Conservation (phyloP, 2,888 invertebrate species). For the Laothoe populi region DNA sequence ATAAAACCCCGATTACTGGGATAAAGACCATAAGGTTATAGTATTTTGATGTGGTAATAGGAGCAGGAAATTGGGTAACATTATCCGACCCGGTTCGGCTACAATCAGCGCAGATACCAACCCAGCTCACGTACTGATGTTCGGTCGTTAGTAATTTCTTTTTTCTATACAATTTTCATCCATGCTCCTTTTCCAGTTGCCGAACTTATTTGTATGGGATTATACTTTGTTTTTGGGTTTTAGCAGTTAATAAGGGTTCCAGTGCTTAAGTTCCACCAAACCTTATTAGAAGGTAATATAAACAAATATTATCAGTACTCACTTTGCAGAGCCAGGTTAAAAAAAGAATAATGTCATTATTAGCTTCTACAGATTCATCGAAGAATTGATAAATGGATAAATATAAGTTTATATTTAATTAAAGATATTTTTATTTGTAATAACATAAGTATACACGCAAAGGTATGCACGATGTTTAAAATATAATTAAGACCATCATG, state of each 20-base stretch:
- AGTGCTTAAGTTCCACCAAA: background rate
- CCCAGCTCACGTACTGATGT: constrained; percentile 49
- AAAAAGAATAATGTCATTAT: no score
- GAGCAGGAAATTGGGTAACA: constrained; percentile 48
- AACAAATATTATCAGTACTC: no score
- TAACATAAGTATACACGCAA: no score
- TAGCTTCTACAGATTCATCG: no score
- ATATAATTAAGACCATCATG: no score
- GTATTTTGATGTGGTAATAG: constrained; percentile 35
- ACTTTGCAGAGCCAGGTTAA: no score
- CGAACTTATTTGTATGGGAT: constrained; percentile 23
- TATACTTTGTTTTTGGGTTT: constrained; percentile 2
- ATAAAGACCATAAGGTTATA: constrained; percentile 24
- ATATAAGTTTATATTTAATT: no score
- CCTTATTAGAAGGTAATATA: no score
- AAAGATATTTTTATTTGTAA: no score
- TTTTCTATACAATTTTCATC: constrained; percentile 28
- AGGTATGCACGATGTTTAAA: no score
- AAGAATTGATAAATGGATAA: no score
- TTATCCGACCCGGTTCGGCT: constrained; percentile 41
- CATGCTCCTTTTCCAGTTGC: background rate
- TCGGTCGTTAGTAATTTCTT: constrained; percentile 51
- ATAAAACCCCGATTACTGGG: constrained; percentile 19
- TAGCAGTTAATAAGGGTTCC: background rate
- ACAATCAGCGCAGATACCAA: constrained; percentile 44